Evolutionary conservation across 2,113 vertebrate species (phyloP).

Genomic region (Anarrhichthys ocellatus): DNA sequence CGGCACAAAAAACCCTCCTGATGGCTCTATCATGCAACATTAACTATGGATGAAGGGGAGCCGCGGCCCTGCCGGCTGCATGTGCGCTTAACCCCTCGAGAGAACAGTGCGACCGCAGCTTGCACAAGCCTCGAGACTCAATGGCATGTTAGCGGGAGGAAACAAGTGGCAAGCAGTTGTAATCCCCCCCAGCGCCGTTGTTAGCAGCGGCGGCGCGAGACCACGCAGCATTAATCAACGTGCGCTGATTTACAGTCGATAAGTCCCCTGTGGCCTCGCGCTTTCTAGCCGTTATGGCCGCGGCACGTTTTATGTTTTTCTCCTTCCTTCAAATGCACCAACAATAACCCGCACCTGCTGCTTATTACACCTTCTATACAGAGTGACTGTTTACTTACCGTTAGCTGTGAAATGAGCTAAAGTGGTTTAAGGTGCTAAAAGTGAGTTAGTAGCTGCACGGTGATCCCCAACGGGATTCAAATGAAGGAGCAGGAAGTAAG

Average conservation of each 20-base stretch:
- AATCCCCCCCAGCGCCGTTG: neutral
- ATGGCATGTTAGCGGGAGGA: neutral
- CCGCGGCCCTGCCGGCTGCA: conserved; percentile 12
- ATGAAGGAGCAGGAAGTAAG: conserved; percentile 11
- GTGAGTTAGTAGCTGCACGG: conserved; percentile 17
- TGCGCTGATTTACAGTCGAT: conserved; percentile 28
- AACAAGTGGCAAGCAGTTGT: conserved; percentile 1
- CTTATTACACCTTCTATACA: conserved; percentile 20
- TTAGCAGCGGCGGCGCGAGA: neutral
- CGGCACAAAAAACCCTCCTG: conserved; percentile 42
- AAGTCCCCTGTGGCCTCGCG: conserved; percentile 9
- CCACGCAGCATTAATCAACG: conserved; percentile 12
- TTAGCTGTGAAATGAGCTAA: conserved; percentile 30
- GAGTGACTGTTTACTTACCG: conserved; percentile 33
- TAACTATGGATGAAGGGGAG: conserved; percentile 48
- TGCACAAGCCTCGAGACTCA: conserved; percentile 3
- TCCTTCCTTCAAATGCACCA: conserved; percentile 19
- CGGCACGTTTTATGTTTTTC: conserved; percentile 5
- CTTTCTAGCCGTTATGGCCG: neutral
- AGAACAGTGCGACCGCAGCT: neutral
- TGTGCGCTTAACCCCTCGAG: neutral
- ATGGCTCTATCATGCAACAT: conserved; percentile 67
- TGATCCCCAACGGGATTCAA: conserved; percentile 20
- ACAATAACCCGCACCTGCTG: conserved; percentile 27
- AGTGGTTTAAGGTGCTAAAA: conserved; percentile 22